Percentiles rank a stretch among this genome's conserved stretches.
These are phyloP conservation scores for Synanthedon myopaeformis DNA, from an alignment of 2,888 invertebrate genomes.

Conservation along the genomic window DNA sequence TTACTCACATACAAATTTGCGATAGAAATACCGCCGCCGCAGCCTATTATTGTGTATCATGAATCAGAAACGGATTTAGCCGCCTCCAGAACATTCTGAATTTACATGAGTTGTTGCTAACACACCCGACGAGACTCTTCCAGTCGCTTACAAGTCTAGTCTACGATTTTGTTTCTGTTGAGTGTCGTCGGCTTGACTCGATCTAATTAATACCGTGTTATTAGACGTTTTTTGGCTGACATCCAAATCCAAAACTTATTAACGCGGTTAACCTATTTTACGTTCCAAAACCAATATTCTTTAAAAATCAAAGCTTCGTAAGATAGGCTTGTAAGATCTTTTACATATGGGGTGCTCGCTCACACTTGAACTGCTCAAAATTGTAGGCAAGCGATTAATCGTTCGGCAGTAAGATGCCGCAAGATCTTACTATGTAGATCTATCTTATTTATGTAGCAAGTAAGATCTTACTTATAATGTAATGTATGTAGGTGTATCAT, in stretches of 20 bases:
- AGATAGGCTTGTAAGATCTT: too few relatives aligned
- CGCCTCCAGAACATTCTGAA: slow-evolving; percentile 30
- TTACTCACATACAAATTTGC: slow-evolving; percentile 5
- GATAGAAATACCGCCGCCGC: slow-evolving; percentile 20
- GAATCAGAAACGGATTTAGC: slow-evolving; percentile 44
- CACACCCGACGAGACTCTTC: slow-evolving; percentile 5
- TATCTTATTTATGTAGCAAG: too few relatives aligned
- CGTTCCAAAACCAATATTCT: slow-evolving; percentile 12
- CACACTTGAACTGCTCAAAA: too few relatives aligned
- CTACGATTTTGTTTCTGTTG: slow-evolving; percentile 6
- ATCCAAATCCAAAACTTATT: slow-evolving; percentile 36
- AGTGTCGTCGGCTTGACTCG: slow-evolving; percentile 15
- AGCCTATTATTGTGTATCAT: slow-evolving; percentile 33
- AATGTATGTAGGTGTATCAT: too few relatives aligned
- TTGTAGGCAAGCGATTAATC: too few relatives aligned
- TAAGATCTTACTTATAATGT: too few relatives aligned
- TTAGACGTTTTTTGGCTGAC: slow-evolving; percentile 36
- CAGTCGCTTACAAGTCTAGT: background rate
- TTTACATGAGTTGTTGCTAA: slow-evolving; percentile 20
- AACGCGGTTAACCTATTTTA: slow-evolving; percentile 46
- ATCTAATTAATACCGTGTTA: slow-evolving; percentile 48
- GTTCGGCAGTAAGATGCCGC: too few relatives aligned
- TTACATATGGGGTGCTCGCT: too few relatives aligned
- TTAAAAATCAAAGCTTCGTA: background rate
- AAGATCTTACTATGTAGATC: too few relatives aligned